These are phyloP conservation scores for Tetragonula carbonaria DNA, from an alignment of 2,888 invertebrate species.

Conservation along the genomic window DNA sequence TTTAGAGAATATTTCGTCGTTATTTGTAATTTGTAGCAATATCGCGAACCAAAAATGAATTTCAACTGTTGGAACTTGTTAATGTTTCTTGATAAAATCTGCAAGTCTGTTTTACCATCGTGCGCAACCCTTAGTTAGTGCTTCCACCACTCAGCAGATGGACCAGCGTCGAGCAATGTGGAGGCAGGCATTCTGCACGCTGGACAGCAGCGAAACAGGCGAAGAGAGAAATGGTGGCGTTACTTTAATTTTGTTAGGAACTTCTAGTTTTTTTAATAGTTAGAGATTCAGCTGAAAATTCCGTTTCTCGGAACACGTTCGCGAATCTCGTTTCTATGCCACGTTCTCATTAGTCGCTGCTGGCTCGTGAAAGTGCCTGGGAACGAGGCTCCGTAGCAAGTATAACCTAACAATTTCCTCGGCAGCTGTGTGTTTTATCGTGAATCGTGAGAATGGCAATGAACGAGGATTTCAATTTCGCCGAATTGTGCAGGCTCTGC, in stretches of 20 bases:
- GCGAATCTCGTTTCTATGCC: not conserved
- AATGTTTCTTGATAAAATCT: too few relatives aligned
- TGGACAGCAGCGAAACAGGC: conserved; percentile 46
- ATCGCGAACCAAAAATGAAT: not conserved
- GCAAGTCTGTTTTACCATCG: conserved; percentile 30
- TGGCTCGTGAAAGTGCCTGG: not conserved
- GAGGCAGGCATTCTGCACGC: conserved; percentile 19
- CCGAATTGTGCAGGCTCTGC: conserved; percentile 89
- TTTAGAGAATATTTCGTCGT: not conserved
- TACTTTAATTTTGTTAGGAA: conserved; percentile 61
- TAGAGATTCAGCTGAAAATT: not conserved
- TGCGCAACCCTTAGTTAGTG: not conserved
- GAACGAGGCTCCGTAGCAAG: conserved; percentile 8
- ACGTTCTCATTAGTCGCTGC: not conserved
- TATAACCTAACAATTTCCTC: conserved; percentile 63
- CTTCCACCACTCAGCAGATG: conserved; percentile 31
- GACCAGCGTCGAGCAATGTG: conserved; percentile 39
- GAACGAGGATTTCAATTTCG: conserved; percentile 88
- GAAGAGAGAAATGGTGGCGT: conserved; percentile 70
- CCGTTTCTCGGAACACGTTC: not conserved
- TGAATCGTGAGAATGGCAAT: conserved; percentile 85
- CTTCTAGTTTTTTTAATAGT: conserved; percentile 48
- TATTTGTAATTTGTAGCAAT: not conserved
- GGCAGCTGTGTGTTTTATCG: conserved; percentile 54
- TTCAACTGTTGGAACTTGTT: too few relatives aligned